These are phyloP conservation scores for Atherinomorus stipes DNA, from an alignment of 2,113 vertebrate species.

Conservation along the genomic window DNA sequence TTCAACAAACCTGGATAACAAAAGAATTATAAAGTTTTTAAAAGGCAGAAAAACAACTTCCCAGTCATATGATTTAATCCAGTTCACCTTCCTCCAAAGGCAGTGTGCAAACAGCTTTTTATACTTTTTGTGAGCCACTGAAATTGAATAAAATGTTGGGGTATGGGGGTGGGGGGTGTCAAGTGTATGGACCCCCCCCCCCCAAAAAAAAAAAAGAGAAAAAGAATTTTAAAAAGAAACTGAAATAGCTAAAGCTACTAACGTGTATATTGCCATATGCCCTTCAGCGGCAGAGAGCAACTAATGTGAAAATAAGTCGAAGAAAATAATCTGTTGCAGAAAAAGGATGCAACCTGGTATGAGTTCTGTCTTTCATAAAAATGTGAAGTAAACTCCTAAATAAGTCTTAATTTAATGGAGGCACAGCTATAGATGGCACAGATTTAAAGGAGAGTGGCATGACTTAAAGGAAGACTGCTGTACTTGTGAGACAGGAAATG, in stretches of 20 bases:
- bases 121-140: too few relatives aligned
- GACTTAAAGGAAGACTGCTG: conserved; percentile 16
- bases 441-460: not conserved
- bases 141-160: too few relatives aligned
- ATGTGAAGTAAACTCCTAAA: conserved; percentile 1
- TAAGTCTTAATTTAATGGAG: not conserved
- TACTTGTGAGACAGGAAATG: conserved; percentile 46
- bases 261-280: not conserved
- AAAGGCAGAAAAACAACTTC: not conserved
- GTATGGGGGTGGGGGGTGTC: too few relatives aligned
- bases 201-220: too few relatives aligned
- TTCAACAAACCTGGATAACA: conserved; percentile 5
- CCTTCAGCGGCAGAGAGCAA: not conserved
- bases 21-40: not conserved
- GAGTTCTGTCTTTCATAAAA: not conserved
- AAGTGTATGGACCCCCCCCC: too few relatives aligned
- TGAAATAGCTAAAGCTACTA: not conserved
- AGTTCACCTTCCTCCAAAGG: too few relatives aligned
- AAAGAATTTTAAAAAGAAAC: too few relatives aligned
- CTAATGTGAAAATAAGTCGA: not conserved
- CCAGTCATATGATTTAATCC: too few relatives aligned
- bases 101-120: too few relatives aligned
- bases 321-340: not conserved
- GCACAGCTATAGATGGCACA: not conserved
- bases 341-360: not conserved